Evolutionary conservation across 2,797 vertebrate species (phyloP).

Genomic region (Gymnothorax javanicus): DNA sequence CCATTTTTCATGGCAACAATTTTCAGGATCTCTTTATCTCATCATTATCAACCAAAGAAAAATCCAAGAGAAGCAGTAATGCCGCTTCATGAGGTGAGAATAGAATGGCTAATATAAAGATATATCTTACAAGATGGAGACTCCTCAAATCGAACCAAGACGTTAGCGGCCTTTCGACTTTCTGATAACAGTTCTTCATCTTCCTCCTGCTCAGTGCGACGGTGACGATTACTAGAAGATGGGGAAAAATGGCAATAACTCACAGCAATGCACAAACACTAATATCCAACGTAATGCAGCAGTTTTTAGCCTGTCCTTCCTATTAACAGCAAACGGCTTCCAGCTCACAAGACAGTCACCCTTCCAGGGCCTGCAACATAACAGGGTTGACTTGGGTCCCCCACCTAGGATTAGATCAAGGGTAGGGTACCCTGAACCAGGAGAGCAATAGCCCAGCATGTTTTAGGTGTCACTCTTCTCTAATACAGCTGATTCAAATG

Average conservation of each 20-base stretch:
- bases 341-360: neutral
- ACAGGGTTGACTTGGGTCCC: neutral
- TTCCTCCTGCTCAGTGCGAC: constrained; percentile 85
- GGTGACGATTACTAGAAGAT: constrained; percentile 78
- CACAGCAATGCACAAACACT: neutral
- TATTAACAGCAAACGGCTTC: neutral
- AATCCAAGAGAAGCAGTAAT: too few species aligned
- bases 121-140: constrained; percentile 82
- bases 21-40: too few species aligned
- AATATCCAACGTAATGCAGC: neutral
- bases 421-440: too few species aligned
- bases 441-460: too few species aligned
- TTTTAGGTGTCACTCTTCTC: too few species aligned
- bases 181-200: constrained; percentile 85
- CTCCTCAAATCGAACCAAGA: constrained; percentile 83
- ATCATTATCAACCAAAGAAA: too few species aligned
- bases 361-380: too few species aligned
- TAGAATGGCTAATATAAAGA: neutral
- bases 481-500: too few species aligned
- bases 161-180: constrained; percentile 77
- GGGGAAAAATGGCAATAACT: neutral
- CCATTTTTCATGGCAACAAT: too few species aligned
- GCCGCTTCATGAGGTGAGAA: too few species aligned
- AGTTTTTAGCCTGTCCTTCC: neutral
- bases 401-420: neutral